Percentiles rank a stretch among this genome's conserved stretches.
phyloP scores from a whole-genome alignment of 2,113 vertebrate genomes.

The Recurvirostra avosetta region DNA sequence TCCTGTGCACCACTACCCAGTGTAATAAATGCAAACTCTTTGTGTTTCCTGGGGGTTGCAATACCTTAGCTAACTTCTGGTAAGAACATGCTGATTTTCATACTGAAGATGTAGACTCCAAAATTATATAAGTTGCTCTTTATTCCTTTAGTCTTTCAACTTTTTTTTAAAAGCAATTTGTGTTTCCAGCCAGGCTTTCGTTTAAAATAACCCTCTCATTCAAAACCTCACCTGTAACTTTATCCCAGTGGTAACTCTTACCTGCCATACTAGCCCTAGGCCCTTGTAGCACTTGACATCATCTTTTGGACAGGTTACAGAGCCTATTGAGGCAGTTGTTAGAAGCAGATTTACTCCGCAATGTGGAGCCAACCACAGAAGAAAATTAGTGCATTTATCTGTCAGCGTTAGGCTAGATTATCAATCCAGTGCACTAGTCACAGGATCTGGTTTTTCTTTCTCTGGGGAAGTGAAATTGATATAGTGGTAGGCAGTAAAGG shows the following conservation, averaged over 20 bases:
- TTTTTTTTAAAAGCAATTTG: constrained; percentile 42
- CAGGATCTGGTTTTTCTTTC: constrained; percentile 85
- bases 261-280: constrained; percentile 76
- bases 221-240: constrained; percentile 78
- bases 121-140: constrained; percentile 39
- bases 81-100: background rate
- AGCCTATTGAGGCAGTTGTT: constrained; percentile 81
- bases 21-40: background rate
- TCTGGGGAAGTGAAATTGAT: constrained; percentile 88
- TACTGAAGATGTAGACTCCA: background rate
- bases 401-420: constrained; percentile 97
- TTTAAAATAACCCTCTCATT: constrained; percentile 79
- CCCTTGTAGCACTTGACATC: constrained; percentile 84
- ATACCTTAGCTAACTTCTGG: background rate
- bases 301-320: constrained; percentile 83
- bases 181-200: constrained; percentile 71
- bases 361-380: constrained; percentile 87
- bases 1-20: background rate
- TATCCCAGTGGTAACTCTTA: constrained; percentile 80
- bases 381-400: constrained; percentile 99
- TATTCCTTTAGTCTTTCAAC: constrained; percentile 3
- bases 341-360: constrained; percentile 83
- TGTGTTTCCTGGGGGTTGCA: background rate
- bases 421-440: constrained; percentile 89
- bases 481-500: constrained; percentile 87